phyloP scores from a whole-genome alignment of 1,140 invertebrate genomes.

The Luehdorfia chinensis region DNA sequence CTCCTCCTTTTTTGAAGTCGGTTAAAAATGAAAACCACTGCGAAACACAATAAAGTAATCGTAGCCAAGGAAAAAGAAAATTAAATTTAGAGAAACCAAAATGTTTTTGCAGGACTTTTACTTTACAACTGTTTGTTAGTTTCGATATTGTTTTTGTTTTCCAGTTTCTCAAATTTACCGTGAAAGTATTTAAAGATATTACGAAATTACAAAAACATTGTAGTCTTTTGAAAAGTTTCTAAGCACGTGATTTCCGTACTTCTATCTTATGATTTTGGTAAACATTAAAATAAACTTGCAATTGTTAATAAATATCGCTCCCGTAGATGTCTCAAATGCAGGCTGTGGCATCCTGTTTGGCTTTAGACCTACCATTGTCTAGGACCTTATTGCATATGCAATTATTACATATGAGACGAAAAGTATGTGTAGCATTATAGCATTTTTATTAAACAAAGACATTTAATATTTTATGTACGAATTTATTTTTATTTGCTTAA shows the following conservation, averaged over 20 bases:
- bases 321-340: constrained; percentile 7
- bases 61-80: neutral
- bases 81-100: neutral
- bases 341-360: constrained; percentile 5
- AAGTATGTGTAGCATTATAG: constrained; percentile 3
- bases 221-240: neutral
- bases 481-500: too few species aligned
- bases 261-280: neutral
- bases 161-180: too few species aligned
- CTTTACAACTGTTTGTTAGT: neutral
- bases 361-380: constrained; percentile 8
- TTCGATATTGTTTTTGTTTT: too few species aligned
- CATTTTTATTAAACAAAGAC: neutral
- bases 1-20: too few species aligned
- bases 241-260: neutral
- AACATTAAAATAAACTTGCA: constrained; percentile 1
- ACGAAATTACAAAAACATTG: neutral
- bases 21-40: too few species aligned
- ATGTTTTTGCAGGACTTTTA: constrained; percentile 3
- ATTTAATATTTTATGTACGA: neutral
- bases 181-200: too few species aligned
- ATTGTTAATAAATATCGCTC: constrained; percentile 13
- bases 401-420: constrained; percentile 1
- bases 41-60: too few species aligned
- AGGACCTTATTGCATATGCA: constrained; percentile 11